Base-by-base conservation (phyloP, 53 echinoderm and acorn worm genomes). In the Temnopleurus reevesii region DNA sequence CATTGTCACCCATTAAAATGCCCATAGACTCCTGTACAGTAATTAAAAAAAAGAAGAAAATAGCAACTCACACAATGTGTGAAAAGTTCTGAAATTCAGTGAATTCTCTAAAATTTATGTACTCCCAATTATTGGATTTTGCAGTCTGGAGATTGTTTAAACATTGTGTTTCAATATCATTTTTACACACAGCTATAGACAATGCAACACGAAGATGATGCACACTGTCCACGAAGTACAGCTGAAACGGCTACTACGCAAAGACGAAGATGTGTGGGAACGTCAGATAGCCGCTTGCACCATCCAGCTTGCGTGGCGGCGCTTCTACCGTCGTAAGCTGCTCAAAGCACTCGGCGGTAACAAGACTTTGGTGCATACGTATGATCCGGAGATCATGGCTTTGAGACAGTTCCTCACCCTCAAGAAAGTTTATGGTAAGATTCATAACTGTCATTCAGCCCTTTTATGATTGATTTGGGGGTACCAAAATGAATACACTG, bases 221-320 rank as follows among this genome's bases (percentile, higher is more conserved):
- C 51, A 65, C 17, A 47, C 90, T 4, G 90, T 83, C 23, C 27
- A 64, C 25, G 34, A 71, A 45, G 76, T 65, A 1, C 76, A 83
- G 43, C 76, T 90, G 4, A 13, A 44, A n/a, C 90, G 83, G 9
- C 35, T 65, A 10, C 12, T 83, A 24, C 66, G 47, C 13, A 45
- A 51, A 12, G 88, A 87, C 15, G 88, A 87, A 53, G 71, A 66
- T 1, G 54, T 66, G 1, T 89, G 90, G 91, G 91, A 91, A 57
- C 64, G 90, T 5, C 92, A 91, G 86, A 57, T 91, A 43, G 94
- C 94, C 4, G 94, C 94, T 17, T 90, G 92, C 38, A 90, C 88
- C 33, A 92, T 94, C 66, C 92, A 94, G 86, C 89, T 89, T 26
- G 91, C 94, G 1, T 92, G 94, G 94, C 59, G 92, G n/a, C 46